Evolutionary conservation across 2,797 vertebrate genomes (phyloP).

Genomic region (Artibeus jamaicensis): DNA sequence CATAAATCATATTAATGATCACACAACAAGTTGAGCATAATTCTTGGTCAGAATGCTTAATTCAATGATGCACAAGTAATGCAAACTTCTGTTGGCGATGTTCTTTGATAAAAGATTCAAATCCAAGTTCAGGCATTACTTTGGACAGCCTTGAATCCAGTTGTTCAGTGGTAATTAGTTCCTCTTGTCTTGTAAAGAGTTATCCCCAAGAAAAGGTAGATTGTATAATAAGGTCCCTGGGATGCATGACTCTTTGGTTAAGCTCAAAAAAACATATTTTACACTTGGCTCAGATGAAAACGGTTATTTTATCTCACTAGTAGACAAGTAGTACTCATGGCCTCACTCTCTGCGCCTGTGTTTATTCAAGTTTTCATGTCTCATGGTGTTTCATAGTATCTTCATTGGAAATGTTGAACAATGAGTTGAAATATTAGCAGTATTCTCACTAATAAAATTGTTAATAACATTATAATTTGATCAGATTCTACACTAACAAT

Average conservation of each 20-base stretch:
- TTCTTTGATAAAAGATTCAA: slow-evolving; percentile 10
- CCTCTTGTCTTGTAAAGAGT: not conserved
- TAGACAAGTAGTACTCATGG: not conserved
- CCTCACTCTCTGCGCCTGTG: not conserved
- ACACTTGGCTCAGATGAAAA: not conserved
- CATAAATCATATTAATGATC: not conserved
- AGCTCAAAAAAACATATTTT: not conserved
- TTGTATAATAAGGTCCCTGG: not conserved
- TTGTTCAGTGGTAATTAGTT: slow-evolving; percentile 40
- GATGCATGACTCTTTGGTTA: not conserved
- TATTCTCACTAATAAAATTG: not conserved
- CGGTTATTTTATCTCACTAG: not conserved
- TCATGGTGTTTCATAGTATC: not conserved
- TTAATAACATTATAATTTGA: not conserved
- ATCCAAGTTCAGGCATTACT: not conserved
- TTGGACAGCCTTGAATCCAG: not conserved
- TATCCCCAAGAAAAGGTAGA: not conserved
- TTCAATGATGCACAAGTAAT: not conserved
- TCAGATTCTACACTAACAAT: not conserved
- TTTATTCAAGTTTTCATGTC: not conserved
- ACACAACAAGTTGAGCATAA: not conserved
- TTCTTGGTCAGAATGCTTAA: not conserved
- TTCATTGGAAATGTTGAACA: not conserved
- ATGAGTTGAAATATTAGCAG: not conserved
- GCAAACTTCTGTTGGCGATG: not conserved